Percentiles rank a stretch among this genome's conserved stretches.
Conservation (phyloP, 2,888 invertebrate genomes). For the Ophion costatus region DNA sequence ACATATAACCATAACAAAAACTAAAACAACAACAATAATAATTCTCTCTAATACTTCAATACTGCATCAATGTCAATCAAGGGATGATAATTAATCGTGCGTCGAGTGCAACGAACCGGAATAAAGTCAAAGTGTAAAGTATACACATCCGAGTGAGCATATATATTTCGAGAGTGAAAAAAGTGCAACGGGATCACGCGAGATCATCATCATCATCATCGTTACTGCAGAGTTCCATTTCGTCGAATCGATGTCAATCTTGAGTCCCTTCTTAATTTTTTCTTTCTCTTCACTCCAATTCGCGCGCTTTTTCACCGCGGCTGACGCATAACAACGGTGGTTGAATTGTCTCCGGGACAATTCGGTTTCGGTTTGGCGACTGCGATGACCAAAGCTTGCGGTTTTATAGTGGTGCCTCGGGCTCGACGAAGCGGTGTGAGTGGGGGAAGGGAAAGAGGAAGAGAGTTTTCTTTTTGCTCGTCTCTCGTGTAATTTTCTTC, state of each 20-base stretch:
- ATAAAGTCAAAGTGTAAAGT: too few species aligned
- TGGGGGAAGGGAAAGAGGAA: neutral
- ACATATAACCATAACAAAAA: too few species aligned
- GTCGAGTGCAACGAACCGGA: too few species aligned
- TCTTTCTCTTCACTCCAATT: slow-evolving; percentile 16
- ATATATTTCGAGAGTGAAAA: neutral
- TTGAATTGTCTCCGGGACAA: slow-evolving; percentile 1
- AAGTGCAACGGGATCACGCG: too few species aligned
- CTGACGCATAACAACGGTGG: neutral
- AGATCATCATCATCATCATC: too few species aligned
- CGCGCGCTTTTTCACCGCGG: slow-evolving; percentile 16
- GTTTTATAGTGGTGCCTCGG: slow-evolving; percentile 13
- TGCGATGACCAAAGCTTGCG: slow-evolving; percentile 40
- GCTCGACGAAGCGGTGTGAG: too few species aligned
- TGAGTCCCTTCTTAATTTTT: slow-evolving; percentile 23
- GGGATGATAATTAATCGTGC: too few species aligned
- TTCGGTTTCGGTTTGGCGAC: slow-evolving; percentile 55
- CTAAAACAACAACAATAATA: too few species aligned
- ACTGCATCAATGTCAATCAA: too few species aligned
- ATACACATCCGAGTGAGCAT: too few species aligned
- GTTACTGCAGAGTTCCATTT: slow-evolving; percentile 30
- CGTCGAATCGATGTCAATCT: slow-evolving; percentile 42
- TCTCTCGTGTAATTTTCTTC: slow-evolving; percentile 44
- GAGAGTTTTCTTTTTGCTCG: neutral
- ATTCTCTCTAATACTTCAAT: too few species aligned